phyloP scores from a whole-genome alignment of 1,140 invertebrate genomes.

The Drosophila orena region DNA sequence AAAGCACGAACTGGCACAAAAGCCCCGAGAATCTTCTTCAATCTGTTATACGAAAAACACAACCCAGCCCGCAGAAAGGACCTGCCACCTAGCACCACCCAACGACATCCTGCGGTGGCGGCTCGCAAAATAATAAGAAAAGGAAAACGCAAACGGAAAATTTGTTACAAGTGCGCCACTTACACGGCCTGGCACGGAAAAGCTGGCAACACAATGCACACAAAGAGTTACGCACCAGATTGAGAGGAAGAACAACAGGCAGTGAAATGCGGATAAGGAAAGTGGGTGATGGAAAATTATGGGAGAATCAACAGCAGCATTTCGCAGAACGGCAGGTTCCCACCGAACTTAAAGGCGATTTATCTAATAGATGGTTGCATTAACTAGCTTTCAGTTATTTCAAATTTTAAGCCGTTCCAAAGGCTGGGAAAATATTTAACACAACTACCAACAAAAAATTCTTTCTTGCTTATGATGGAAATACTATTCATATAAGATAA shows the following conservation, averaged over 20 bases:
- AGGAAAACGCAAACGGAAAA: constrained; percentile 57
- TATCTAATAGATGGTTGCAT: neutral
- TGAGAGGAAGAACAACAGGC: constrained; percentile 26
- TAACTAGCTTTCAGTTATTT: neutral
- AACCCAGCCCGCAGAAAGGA: constrained; percentile 1
- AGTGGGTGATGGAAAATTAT: neutral
- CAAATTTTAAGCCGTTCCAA: neutral
- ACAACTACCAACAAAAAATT: too few relatives aligned
- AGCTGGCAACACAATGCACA: constrained; percentile 44
- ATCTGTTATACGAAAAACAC: constrained; percentile 46
- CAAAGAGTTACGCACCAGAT: constrained; percentile 38
- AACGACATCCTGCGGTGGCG: constrained; percentile 32
- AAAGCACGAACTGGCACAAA: constrained; percentile 66
- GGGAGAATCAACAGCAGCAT: constrained; percentile 15
- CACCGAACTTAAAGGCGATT: neutral
- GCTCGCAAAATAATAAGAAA: constrained; percentile 49
- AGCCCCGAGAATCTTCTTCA: constrained; percentile 63
- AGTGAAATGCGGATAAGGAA: neutral
- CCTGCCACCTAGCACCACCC: constrained; percentile 2
- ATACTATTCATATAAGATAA: too few relatives aligned
- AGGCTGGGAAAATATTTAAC: too few relatives aligned
- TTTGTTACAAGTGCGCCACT: constrained; percentile 53
- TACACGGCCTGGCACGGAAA: constrained; percentile 46
- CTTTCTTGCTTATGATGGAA: too few relatives aligned
- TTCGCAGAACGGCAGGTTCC: neutral